These are phyloP conservation scores for Chelmon rostratus DNA, from an alignment of 2,797 vertebrate species.

Conservation along the genomic window DNA sequence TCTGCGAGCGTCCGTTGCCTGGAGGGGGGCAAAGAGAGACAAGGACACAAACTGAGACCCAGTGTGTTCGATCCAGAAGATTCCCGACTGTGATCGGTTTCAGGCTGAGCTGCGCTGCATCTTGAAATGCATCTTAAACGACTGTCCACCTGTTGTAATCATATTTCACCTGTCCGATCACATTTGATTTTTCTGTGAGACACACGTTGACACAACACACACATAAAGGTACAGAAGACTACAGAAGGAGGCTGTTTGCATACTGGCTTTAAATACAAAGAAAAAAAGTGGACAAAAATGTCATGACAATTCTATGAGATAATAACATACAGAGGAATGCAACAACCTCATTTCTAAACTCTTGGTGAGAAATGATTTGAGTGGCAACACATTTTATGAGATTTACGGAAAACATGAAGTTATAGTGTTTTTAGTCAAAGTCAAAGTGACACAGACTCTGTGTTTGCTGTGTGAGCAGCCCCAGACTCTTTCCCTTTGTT, in stretches of 20 bases:
- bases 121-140: background rate
- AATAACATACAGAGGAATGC: background rate
- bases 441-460: background rate
- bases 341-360: background rate
- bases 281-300: background rate
- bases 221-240: background rate
- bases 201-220: background rate
- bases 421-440: background rate
- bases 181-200: background rate
- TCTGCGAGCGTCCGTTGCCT: conserved; percentile 98
- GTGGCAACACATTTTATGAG: background rate
- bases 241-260: background rate
- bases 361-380: background rate
- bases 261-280: background rate
- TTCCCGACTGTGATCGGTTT: background rate
- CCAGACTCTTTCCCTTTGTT: background rate
- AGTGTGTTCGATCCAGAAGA: background rate
- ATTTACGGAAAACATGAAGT: background rate
- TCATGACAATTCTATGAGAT: background rate
- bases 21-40: conserved; percentile 5
- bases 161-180: background rate
- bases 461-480: background rate
- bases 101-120: background rate
- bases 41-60: conserved; percentile 7
- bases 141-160: background rate